These are phyloP conservation scores for Pogonophryne albipinna DNA, from an alignment of 2,797 vertebrate genomes.

Conservation along the genomic window DNA sequence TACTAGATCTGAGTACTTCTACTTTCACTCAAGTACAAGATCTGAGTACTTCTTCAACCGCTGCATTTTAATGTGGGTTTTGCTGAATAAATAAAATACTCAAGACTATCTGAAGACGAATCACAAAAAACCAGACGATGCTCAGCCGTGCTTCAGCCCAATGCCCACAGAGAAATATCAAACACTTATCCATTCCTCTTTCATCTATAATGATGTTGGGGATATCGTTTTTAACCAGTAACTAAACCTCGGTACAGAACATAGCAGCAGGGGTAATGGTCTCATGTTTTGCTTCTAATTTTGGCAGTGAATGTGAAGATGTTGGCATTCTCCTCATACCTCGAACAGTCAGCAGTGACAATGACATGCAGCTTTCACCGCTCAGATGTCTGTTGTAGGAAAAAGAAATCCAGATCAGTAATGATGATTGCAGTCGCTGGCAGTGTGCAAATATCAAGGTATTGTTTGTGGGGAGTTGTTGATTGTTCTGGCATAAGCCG, in stretches of 20 bases:
- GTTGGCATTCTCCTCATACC: slow-evolving; percentile 29
- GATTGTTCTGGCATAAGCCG: slow-evolving; percentile 60
- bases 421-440: slow-evolving; percentile 59
- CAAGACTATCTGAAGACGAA: too few relatives aligned
- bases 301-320: slow-evolving; percentile 35
- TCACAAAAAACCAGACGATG: too few relatives aligned
- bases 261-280: slow-evolving; percentile 14
- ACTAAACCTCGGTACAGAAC: slow-evolving; percentile 30
- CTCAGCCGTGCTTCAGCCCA: not conserved
- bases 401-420: slow-evolving; percentile 46
- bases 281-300: slow-evolving; percentile 29
- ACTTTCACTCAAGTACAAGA: too few relatives aligned
- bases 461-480: slow-evolving; percentile 53
- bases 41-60: too few relatives aligned
- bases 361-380: slow-evolving; percentile 34
- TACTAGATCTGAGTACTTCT: too few relatives aligned
- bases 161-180: not conserved
- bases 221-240: not conserved
- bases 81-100: too few relatives aligned
- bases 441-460: slow-evolving; percentile 55
- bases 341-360: slow-evolving; percentile 28
- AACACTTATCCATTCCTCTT: too few relatives aligned
- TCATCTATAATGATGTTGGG: too few relatives aligned
- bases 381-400: slow-evolving; percentile 36
- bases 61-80: too few relatives aligned